phyloP scores from a whole-genome alignment of 2,797 vertebrate species.

The Enteromius afrohamiltoni region DNA sequence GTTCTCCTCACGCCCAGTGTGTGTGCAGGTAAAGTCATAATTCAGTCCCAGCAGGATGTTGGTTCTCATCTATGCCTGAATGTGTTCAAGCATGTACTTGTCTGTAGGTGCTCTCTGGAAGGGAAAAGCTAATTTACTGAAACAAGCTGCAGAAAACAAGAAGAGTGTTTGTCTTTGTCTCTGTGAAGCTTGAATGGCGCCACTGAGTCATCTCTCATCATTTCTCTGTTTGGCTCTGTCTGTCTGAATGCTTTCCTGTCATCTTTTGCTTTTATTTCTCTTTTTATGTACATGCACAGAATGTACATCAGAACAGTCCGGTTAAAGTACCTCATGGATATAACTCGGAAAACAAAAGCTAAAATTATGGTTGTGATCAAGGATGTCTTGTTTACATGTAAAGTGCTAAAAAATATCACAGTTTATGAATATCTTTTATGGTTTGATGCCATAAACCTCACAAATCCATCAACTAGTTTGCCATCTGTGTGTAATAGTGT shows the following conservation, averaged over 20 bases:
- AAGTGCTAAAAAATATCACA: neutral
- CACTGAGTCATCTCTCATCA: constrained; percentile 14
- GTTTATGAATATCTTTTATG: neutral
- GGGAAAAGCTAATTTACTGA: constrained; percentile 48
- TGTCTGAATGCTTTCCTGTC: neutral
- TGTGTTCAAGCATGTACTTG: constrained; percentile 35
- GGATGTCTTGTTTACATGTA: neutral
- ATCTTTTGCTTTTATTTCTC: neutral
- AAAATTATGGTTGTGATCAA: neutral
- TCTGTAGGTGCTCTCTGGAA: constrained; percentile 36
- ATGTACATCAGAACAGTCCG: neutral
- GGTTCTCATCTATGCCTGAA: constrained; percentile 35
- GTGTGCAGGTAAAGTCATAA: constrained; percentile 38
- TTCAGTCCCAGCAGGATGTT: constrained; percentile 46
- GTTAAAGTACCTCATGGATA: neutral
- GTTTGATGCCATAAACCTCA: neutral
- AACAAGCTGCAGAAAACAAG: constrained; percentile 38
- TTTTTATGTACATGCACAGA: neutral
- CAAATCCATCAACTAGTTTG: neutral
- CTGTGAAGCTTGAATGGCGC: neutral
- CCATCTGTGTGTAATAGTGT: neutral
- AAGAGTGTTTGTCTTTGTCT: constrained; percentile 42
- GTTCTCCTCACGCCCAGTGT: neutral
- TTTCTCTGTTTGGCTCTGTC: constrained; percentile 1
- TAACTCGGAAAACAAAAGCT: neutral